These are phyloP conservation scores for Spondyliosoma cantharus DNA, from an alignment of 2,797 vertebrate species.

Conservation along the genomic window DNA sequence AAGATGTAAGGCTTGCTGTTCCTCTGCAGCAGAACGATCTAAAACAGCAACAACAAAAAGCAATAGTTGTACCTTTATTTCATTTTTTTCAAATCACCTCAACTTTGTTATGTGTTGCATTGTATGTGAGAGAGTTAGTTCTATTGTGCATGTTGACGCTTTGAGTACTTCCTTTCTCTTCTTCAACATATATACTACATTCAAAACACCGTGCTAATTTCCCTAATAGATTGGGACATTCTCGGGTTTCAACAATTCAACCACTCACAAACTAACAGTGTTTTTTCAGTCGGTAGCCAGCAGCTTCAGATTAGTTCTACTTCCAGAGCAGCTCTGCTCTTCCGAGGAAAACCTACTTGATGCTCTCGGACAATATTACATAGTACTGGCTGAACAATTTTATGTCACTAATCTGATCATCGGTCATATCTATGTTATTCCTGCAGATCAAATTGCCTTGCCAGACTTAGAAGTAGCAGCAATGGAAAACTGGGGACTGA, in stretches of 20 bases:
- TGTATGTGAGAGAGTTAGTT: no score
- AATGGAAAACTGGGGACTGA: conserved; percentile 87
- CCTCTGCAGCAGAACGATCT: no score
- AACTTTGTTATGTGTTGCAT: no score
- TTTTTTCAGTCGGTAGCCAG: neutral
- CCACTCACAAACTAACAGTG: no score
- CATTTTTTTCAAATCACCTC: no score
- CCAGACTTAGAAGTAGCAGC: conserved; percentile 71
- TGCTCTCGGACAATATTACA: neutral
- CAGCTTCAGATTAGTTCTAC: neutral
- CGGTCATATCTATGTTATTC: neutral
- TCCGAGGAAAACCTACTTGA: neutral
- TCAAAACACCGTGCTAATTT: neutral
- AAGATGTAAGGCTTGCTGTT: no score
- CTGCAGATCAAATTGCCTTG: conserved; percentile 83
- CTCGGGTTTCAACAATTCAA: neutral
- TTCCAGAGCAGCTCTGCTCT: neutral
- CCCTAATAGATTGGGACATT: no score
- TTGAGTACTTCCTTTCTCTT: neutral
- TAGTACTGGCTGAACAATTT: neutral
- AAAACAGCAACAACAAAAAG: no score
- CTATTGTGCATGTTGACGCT: no score
- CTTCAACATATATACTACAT: neutral
- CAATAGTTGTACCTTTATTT: no score
- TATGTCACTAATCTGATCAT: neutral